phyloP scores from a whole-genome alignment of 2,113 vertebrate species.

The Scartelaos histophorus region DNA sequence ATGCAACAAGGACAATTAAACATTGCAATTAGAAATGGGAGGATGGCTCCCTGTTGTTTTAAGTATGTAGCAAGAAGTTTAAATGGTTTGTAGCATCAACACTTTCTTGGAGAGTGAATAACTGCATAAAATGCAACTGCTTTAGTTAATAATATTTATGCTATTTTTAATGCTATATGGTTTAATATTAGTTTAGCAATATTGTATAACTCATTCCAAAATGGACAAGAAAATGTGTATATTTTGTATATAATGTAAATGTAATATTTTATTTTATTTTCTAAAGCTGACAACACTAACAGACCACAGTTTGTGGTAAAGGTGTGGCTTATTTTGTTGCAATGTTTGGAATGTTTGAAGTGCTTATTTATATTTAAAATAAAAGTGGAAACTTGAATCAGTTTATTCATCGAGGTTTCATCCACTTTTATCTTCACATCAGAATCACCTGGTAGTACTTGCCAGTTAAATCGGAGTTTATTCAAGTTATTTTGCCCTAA shows the following conservation, averaged over 20 bases:
- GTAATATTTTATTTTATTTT: slow-evolving; percentile 42
- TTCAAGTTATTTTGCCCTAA: too few relatives aligned
- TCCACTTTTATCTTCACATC: too few relatives aligned
- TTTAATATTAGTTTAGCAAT: slow-evolving; percentile 25
- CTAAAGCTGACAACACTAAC: slow-evolving; percentile 30
- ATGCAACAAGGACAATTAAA: neutral
- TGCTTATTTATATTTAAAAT: slow-evolving; percentile 72
- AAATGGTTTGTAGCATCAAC: slow-evolving; percentile 27
- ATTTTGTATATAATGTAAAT: slow-evolving; percentile 56
- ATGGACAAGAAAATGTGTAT: slow-evolving; percentile 33
- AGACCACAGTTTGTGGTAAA: slow-evolving; percentile 10
- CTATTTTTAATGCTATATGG: slow-evolving; percentile 39
- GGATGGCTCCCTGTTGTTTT: slow-evolving; percentile 8
- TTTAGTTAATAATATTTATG: slow-evolving; percentile 34
- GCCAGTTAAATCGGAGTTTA: too few relatives aligned
- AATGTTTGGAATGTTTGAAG: slow-evolving; percentile 56
- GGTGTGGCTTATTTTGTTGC: slow-evolving; percentile 38
- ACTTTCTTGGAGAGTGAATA: slow-evolving; percentile 6
- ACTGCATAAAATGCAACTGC: neutral
- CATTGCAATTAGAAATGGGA: neutral
- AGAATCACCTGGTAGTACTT: too few relatives aligned
- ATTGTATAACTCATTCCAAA: slow-evolving; percentile 63
- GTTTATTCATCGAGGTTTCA: neutral
- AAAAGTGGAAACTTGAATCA: slow-evolving; percentile 35
- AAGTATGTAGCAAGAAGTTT: slow-evolving; percentile 59